Evolutionary conservation across 2,797 vertebrate genomes (phyloP).

Genomic region (Cossypha polioptera): DNA sequence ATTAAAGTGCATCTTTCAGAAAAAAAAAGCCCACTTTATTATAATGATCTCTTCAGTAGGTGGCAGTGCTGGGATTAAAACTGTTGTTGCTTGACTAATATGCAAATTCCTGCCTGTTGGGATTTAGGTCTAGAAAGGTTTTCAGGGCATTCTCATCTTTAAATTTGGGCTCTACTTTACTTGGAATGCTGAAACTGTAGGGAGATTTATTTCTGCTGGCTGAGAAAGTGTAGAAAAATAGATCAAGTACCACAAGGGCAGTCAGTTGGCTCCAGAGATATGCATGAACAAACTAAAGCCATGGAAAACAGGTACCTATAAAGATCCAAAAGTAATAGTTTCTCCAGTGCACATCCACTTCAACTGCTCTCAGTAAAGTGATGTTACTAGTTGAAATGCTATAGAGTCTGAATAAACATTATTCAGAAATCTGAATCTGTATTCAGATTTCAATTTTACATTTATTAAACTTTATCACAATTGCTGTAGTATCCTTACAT

Average conservation of each 20-base stretch:
- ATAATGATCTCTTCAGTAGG: slow-evolving; percentile 72
- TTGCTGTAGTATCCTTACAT: not conserved
- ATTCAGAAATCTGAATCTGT: not conserved
- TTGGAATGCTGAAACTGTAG: not conserved
- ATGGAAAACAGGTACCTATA: not conserved
- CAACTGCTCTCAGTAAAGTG: not conserved
- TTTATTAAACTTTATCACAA: not conserved
- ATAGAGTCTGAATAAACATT: not conserved
- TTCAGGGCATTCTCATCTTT: not conserved
- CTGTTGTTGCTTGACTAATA: slow-evolving; percentile 57
- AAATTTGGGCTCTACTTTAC: not conserved
- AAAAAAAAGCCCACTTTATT: not conserved
- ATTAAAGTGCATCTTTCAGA: not conserved
- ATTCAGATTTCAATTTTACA: not conserved
- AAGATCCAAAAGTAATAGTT: not conserved
- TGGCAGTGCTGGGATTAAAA: slow-evolving; percentile 78
- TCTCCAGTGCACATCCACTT: not conserved
- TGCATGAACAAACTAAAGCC: not conserved
- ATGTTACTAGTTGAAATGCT: not conserved
- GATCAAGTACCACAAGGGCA: not conserved
- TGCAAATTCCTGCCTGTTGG: slow-evolving; percentile 61
- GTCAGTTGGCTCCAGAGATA: not conserved
- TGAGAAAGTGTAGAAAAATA: slow-evolving; percentile 2
- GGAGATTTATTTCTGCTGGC: not conserved
- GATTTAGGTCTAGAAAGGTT: slow-evolving; percentile 54